Percentiles rank a stretch among this genome's conserved stretches.
These are phyloP conservation scores for Sanderia malayensis DNA, from an alignment of 30 jellyfish, hydroid and myxozoan genomes.

Conservation along the genomic window DNA sequence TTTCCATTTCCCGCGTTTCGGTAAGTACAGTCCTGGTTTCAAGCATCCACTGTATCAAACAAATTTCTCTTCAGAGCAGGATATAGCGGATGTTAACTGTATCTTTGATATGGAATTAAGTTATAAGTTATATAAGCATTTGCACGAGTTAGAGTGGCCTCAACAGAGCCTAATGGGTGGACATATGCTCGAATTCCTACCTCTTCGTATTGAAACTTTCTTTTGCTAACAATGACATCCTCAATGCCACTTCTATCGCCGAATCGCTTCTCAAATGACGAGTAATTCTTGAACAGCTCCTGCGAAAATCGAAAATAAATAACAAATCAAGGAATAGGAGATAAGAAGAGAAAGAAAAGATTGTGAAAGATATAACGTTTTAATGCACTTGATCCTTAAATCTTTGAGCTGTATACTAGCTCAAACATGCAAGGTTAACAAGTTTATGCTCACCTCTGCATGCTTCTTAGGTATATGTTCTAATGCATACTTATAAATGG, in stretches of 20 bases:
- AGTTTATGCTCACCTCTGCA: conserved; percentile 66
- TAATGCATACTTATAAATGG: conserved; percentile 82
- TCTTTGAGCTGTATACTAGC: too few species aligned
- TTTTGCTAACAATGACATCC: conserved; percentile 93
- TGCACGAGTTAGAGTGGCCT: neutral
- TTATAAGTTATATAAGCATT: too few species aligned
- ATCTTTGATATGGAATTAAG: too few species aligned
- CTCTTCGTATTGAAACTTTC: conserved; percentile 93
- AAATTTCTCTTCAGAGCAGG: too few species aligned
- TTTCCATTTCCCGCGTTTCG: too few species aligned
- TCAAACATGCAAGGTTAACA: too few species aligned
- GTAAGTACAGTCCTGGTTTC: too few species aligned
- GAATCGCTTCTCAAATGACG: conserved; percentile 88
- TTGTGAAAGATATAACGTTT: too few species aligned
- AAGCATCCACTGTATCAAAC: too few species aligned
- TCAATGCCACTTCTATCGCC: conserved; percentile 98
- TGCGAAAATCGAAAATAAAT: neutral
- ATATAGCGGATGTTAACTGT: too few species aligned
- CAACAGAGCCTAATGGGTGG: conserved; percentile 2
- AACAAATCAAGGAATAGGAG: neutral
- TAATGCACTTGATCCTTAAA: too few species aligned
- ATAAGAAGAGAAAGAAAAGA: neutral
- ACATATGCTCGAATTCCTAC: conserved; percentile 33
- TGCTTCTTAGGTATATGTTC: conserved; percentile 83
- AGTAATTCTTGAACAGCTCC: conserved; percentile 86